A percentile compares a stretch with the other conserved stretches of the same genome.
These are phyloP conservation scores for Spodoptera frugiperda DNA, from an alignment of 1,140 invertebrate species.

Conservation along the genomic window DNA sequence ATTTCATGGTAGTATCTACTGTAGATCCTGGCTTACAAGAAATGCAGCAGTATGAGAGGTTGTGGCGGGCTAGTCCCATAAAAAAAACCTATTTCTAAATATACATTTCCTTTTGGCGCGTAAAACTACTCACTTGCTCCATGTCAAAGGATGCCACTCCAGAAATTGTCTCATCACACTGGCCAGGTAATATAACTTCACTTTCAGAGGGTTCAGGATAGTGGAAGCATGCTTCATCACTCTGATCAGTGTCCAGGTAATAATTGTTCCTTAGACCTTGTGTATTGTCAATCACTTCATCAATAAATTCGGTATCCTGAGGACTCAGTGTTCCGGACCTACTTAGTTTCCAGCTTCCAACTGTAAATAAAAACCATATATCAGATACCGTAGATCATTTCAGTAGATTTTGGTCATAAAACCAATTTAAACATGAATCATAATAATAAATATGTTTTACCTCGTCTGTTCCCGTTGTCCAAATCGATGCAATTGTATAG, in stretches of 20 bases:
- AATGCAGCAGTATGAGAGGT: too few relatives aligned
- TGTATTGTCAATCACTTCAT: background rate
- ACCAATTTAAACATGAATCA: too few relatives aligned
- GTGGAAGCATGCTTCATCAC: constrained; percentile 71
- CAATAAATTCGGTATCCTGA: background rate
- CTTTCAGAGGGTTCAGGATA: constrained; percentile 63
- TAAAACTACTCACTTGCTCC: background rate
- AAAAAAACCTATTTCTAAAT: too few relatives aligned
- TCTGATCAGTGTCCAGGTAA: constrained; percentile 64
- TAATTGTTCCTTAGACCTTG: background rate
- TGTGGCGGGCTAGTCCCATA: too few relatives aligned
- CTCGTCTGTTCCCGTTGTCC: constrained; percentile 63
- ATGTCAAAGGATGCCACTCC: constrained; percentile 61
- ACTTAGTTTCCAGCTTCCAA: background rate
- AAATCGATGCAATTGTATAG: constrained; percentile 74
- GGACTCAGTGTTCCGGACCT: background rate
- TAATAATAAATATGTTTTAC: constrained; percentile 54
- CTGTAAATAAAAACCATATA: background rate
- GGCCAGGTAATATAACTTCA: constrained; percentile 69
- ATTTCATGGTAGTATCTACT: too few relatives aligned
- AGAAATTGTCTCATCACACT: constrained; percentile 70
- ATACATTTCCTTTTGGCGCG: too few relatives aligned
- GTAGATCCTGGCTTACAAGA: too few relatives aligned
- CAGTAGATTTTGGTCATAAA: too few relatives aligned
- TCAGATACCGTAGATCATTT: too few relatives aligned